Percentiles rank a stretch among this genome's conserved stretches.
Conservation (phyloP, 1,140 invertebrate genomes). For the Babylonia areolata region DNA sequence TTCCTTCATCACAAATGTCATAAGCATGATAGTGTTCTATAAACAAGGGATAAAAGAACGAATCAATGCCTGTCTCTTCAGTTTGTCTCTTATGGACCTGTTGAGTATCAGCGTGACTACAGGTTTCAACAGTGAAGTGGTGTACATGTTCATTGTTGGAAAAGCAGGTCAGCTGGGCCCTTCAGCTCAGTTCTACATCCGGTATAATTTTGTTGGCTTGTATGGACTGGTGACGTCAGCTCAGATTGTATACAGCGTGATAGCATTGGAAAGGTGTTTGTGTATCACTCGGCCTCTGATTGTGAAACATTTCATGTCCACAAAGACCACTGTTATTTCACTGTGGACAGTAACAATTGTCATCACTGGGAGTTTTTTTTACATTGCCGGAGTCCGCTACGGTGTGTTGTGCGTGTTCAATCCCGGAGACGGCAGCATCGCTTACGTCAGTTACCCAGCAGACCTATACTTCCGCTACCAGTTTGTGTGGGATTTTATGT, state of each 20-base stretch:
- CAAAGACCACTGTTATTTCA: not conserved
- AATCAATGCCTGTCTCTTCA: not conserved
- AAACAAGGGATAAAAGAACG: not conserved
- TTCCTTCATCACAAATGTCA: not conserved
- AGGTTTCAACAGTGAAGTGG: not conserved
- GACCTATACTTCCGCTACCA: not conserved
- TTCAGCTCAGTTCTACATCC: not conserved
- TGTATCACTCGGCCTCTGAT: not conserved
- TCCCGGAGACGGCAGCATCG: not conserved
- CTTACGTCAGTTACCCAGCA: not conserved
- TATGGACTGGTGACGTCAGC: not conserved
- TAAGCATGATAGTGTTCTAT: not conserved
- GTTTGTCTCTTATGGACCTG: not conserved
- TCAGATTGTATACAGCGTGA: not conserved
- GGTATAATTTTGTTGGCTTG: not conserved
- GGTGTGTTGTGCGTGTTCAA: not conserved
- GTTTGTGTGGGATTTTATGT: not conserved
- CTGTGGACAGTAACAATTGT: not conserved
- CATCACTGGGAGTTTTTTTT: not conserved
- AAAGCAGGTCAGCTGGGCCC: not conserved
- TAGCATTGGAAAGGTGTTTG: not conserved
- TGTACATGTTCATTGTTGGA: not conserved
- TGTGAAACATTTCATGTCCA: not conserved
- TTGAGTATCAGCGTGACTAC: not conserved
- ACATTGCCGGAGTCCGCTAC: not conserved